These are phyloP conservation scores for Uloborus diversus DNA, from an alignment of 1,140 invertebrate genomes.

Conservation along the genomic window DNA sequence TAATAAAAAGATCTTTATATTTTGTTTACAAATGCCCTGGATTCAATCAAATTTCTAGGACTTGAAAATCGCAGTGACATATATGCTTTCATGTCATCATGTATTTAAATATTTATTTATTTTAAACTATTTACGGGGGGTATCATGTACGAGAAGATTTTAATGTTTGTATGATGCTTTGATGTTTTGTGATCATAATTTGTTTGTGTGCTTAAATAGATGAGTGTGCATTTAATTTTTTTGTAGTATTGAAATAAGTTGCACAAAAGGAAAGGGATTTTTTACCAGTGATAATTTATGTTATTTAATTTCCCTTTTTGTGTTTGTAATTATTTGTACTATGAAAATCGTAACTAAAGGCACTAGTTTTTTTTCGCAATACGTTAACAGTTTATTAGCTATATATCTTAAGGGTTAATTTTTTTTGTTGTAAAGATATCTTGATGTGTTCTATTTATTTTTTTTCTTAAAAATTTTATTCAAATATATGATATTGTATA, in stretches of 20 bases:
- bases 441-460: slow-evolving; percentile 1
- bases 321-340: slow-evolving; percentile 37
- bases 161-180: slow-evolving; percentile 45
- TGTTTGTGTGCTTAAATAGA: slow-evolving; percentile 34
- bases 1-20: too few relatives aligned
- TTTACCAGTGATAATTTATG: slow-evolving; percentile 56
- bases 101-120: slow-evolving; percentile 58
- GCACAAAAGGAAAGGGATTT: slow-evolving; percentile 46
- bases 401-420: not conserved
- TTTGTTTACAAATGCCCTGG: too few relatives aligned
- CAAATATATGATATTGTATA: not conserved
- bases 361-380: slow-evolving; percentile 54
- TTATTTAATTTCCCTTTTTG: slow-evolving; percentile 53
- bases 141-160: slow-evolving; percentile 55
- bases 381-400: slow-evolving; percentile 29
- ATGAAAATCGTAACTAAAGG: slow-evolving; percentile 23
- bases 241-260: slow-evolving; percentile 32
- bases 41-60: slow-evolving; percentile 1
- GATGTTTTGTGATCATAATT: slow-evolving; percentile 40
- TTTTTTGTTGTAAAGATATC: not conserved
- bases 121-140: slow-evolving; percentile 49
- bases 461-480: not conserved
- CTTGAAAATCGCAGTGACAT: slow-evolving; percentile 5
- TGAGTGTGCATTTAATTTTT: slow-evolving; percentile 49
- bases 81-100: slow-evolving; percentile 46